These are phyloP conservation scores for Pyrocoelia pectoralis DNA, from an alignment of 2,888 invertebrate species.

Conservation along the genomic window DNA sequence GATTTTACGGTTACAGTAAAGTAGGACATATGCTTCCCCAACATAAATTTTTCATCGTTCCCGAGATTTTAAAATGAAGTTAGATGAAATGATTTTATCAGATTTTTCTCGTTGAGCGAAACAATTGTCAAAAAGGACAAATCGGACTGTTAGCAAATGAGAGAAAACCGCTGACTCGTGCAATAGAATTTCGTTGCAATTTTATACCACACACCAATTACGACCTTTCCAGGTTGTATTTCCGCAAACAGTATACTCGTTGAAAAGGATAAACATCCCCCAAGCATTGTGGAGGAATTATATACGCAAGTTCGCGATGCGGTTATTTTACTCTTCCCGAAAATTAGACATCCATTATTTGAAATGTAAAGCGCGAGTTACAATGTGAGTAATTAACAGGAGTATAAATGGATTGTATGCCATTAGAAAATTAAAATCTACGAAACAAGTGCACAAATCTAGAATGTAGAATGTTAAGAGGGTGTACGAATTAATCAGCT, in stretches of 20 bases:
- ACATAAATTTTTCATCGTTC: no score
- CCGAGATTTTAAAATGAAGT: no score
- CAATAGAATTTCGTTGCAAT: no score
- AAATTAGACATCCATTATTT: constrained; percentile 22
- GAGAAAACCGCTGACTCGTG: no score
- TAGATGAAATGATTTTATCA: no score
- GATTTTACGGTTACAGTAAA: no score
- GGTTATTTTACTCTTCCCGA: not conserved
- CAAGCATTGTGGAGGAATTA: not conserved
- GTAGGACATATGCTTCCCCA: no score
- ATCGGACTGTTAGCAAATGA: not conserved
- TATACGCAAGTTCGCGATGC: not conserved
- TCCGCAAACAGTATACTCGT: no score
- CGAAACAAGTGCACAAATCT: constrained; percentile 27
- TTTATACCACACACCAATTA: no score
- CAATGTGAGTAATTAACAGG: constrained; percentile 23
- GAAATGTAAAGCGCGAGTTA: constrained; percentile 1
- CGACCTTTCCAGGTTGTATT: no score
- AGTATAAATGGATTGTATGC: constrained; percentile 14
- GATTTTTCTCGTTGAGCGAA: no score
- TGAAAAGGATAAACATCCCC: no score
- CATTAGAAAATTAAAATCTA: constrained; percentile 28
- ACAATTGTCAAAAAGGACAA: not conserved
- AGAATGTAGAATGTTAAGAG: constrained; percentile 30
- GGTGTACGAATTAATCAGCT: constrained; percentile 36